phyloP scores from a whole-genome alignment of 2,888 invertebrate genomes.

The Argyresthia albistria region DNA sequence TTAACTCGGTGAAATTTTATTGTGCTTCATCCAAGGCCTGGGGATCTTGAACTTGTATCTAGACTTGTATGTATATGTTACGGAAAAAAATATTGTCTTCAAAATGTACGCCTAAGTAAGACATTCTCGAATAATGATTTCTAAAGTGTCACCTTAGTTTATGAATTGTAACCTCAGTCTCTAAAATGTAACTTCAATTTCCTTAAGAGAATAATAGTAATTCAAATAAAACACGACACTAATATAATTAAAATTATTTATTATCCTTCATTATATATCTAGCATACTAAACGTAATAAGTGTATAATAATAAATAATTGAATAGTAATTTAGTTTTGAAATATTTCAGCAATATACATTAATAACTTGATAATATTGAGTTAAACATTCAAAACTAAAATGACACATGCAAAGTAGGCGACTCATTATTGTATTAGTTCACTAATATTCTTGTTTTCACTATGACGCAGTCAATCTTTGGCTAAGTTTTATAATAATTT shows the following conservation, averaged over 20 bases:
- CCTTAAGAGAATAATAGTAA: not conserved
- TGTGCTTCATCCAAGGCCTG: too few species aligned
- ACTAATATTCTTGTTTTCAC: slow-evolving; percentile 24
- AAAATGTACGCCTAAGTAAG: too few species aligned
- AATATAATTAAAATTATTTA: slow-evolving; percentile 75
- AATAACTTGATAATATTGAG: slow-evolving; percentile 54
- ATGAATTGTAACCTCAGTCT: too few species aligned
- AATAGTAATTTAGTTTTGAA: slow-evolving; percentile 70
- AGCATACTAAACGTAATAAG: slow-evolving; percentile 75
- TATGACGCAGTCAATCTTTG: slow-evolving; percentile 35
- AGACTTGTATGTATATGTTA: too few species aligned
- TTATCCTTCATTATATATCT: slow-evolving; percentile 74
- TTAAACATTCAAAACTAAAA: slow-evolving; percentile 47
- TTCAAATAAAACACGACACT: slow-evolving; percentile 19
- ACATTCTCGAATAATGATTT: too few species aligned
- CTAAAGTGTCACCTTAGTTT: too few species aligned
- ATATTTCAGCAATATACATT: slow-evolving; percentile 66
- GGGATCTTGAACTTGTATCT: too few species aligned
- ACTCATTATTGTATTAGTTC: slow-evolving; percentile 62
- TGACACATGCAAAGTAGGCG: slow-evolving; percentile 63
- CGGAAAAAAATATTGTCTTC: too few species aligned
- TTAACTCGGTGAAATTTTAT: too few species aligned
- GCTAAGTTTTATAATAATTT: slow-evolving; percentile 25
- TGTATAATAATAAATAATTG: slow-evolving; percentile 74
- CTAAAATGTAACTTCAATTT: too few species aligned